Percentiles rank a stretch among this genome's conserved stretches.
phyloP scores from a whole-genome alignment of 2,888 invertebrate species.

The Heliconius hortense region DNA sequence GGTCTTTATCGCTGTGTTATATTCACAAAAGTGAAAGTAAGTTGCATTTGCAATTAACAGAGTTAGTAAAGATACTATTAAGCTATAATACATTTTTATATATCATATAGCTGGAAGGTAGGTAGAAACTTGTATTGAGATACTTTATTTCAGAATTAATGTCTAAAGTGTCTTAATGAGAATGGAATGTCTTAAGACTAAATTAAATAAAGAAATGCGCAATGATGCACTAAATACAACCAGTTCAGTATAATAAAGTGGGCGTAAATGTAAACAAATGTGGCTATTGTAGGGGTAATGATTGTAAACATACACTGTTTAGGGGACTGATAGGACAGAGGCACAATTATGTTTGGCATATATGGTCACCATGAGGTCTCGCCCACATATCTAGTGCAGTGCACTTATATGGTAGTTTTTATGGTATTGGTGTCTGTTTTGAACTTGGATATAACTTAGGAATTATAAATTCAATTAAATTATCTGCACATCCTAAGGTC shows the following conservation, averaged over 20 bases:
- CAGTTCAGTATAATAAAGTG: background rate
- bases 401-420: slow-evolving; percentile 10
- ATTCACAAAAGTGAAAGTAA: background rate
- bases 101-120: background rate
- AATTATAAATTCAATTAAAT: background rate
- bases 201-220: background rate
- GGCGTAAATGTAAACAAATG: background rate
- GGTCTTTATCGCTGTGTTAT: background rate
- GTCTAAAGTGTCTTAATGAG: too few relatives aligned
- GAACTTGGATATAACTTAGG: background rate
- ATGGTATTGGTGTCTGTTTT: background rate
- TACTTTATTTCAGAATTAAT: too few relatives aligned
- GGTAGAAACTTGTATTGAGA: too few relatives aligned
- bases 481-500: background rate
- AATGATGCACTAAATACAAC: background rate
- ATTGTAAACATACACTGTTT: background rate
- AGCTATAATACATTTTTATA: too few relatives aligned
- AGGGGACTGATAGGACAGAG: background rate
- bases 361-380: slow-evolving; percentile 7
- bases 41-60: background rate
- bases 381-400: background rate
- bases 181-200: too few relatives aligned
- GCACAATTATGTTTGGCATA: slow-evolving; percentile 9
- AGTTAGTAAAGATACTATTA: background rate
- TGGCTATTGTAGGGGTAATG: slow-evolving; percentile 3